phyloP scores from a whole-genome alignment of 2,797 vertebrate genomes.

The Pterois miles region DNA sequence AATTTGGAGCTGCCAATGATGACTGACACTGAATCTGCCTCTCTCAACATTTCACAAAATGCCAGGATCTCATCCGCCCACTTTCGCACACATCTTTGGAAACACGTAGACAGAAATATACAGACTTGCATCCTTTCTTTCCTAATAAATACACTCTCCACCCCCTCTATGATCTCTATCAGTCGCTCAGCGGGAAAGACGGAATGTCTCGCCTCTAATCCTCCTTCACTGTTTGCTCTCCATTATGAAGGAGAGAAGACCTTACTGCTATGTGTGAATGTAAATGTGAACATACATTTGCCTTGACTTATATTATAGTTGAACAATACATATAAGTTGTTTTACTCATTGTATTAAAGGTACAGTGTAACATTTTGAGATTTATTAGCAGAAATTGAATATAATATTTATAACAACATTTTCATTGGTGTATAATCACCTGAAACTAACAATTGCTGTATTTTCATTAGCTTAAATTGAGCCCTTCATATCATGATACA shows the following conservation, averaged over 20 bases:
- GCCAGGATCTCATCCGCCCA: constrained; percentile 63
- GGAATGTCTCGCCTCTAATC: constrained; percentile 37
- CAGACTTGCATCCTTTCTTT: constrained; percentile 45
- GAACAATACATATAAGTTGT: not conserved
- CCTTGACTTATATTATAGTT: not conserved
- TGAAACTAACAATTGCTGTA: too few relatives aligned
- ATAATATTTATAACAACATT: too few relatives aligned
- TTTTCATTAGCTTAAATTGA: too few relatives aligned
- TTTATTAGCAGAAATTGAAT: too few relatives aligned
- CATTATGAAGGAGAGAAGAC: constrained; percentile 8
- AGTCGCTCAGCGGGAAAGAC: constrained; percentile 51
- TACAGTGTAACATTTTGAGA: too few relatives aligned
- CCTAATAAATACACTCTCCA: constrained; percentile 52
- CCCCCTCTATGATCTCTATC: constrained; percentile 53
- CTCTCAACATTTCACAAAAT: constrained; percentile 52
- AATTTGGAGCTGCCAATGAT: constrained; percentile 46
- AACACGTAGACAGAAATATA: constrained; percentile 46
- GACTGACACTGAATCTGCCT: constrained; percentile 47
- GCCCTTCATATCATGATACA: too few relatives aligned
- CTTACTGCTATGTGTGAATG: not conserved
- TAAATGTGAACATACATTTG: not conserved
- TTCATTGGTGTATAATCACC: too few relatives aligned
- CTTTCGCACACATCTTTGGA: constrained; percentile 28
- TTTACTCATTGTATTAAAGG: not conserved
- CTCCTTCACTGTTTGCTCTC: constrained; percentile 29